Base-by-base conservation (phyloP, 2,113 vertebrate genomes). In the Romanogobio albipinnatus region DNA sequence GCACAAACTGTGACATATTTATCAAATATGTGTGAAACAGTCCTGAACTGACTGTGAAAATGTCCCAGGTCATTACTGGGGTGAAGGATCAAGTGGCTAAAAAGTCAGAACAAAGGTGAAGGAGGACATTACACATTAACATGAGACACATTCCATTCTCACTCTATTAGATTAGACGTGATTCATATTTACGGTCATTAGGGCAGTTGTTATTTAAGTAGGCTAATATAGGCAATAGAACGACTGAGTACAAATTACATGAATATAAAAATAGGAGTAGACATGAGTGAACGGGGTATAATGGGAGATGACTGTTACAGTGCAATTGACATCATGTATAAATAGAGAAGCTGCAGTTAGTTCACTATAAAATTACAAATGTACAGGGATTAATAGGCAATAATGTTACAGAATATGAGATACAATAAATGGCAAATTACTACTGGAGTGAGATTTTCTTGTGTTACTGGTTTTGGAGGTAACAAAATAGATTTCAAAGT, bases 61-160 rank as follows among this genome's bases (percentile, higher is more conserved):
- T 47, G 36, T n/a, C 56, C 22, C 56, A 17, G 76, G 76, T 47
- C 58, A 62, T 45, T 9, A 79, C 3, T 62, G 56, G 29, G 56
- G 4, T 49, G 24, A 64, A 56, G 70, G 70, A 22, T 83, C 56
- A 75, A 45, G 26, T 33, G 36, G 43, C 17, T 51, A 9, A 51
- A 33, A 22, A 19, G 26, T n/a, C 47, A n/a, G 11, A 51, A 9
- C 17, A 47, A 17, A 71, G 9, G 22, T 9, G 5, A 73, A 4
- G 26, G 51, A 78, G 36, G 47, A 24, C 71, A 36, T 36, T 14
- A 76, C 17, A 66, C 70, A 3, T 14, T 29, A 4, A 85, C 62
- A 73, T 47, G 19, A 47, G 22, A 77, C 70, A 83, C 74, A 78
- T 82, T 86, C 53, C 62, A 70, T 49, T 58, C 80, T 68, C 47